phyloP scores from a whole-genome alignment of 2,797 vertebrate genomes.

The Notoglanidium macrostoma region DNA sequence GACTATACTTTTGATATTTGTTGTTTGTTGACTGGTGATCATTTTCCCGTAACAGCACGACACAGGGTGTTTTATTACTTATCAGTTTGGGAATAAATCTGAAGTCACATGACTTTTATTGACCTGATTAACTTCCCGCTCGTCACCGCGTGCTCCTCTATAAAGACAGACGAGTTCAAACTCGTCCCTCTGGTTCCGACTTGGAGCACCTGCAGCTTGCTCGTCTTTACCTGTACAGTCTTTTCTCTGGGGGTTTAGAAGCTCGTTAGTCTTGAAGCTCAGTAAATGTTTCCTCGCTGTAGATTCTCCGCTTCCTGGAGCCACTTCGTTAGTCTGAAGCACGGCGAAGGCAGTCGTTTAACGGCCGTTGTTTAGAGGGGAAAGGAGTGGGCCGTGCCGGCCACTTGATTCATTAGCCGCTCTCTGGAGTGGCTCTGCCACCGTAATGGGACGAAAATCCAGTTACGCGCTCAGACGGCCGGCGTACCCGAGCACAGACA shows the following conservation, averaged over 20 bases:
- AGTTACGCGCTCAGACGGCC: conserved; percentile 52
- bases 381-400: conserved; percentile 45
- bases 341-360: conserved; percentile 41
- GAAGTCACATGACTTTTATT: background rate
- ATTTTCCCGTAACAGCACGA: background rate
- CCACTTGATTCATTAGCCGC: conserved; percentile 55
- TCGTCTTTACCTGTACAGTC: background rate
- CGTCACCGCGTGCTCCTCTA: background rate
- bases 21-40: background rate
- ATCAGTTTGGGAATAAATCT: background rate
- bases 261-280: conserved; percentile 9
- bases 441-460: conserved; percentile 60
- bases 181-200: background rate
- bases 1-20: background rate
- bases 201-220: background rate
- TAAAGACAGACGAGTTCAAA: background rate
- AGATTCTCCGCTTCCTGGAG: background rate
- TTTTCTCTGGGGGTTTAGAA: background rate
- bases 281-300: background rate
- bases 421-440: conserved; percentile 54
- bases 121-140: background rate
- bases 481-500: conserved; percentile 48
- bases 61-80: background rate
- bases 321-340: conserved; percentile 36
- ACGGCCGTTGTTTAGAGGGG: conserved; percentile 53